Evolutionary conservation across 2,797 vertebrate species (phyloP), one percentile per base, ranked within the genome.

Genomic region (Lophius americanus): DNA sequence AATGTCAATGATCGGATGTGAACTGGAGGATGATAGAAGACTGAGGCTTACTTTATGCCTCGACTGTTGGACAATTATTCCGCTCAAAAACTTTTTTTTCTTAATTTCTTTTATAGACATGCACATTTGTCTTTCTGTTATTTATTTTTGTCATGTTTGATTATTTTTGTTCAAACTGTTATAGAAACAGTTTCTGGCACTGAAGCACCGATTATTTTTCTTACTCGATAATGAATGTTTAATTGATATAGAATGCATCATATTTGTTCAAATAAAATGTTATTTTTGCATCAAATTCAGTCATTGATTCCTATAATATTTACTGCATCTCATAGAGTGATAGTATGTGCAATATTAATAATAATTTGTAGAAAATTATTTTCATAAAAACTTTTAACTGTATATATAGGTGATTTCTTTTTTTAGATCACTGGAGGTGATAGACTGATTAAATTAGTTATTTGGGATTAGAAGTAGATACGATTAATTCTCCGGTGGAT

Each of bases 241-340:
- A 63, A 39, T 56, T 62, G 51, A 54, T 85, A 60, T 82, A 49
- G 50, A 74, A 51, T 59, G 52, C 64, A 68, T 70, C 42, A 55
- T 51, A 57, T 74, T 80, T 82, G 81, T 82, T 83, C 2, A 55
- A 91, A 88, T 88, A 90, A 89, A 88, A 69, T 43, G 41, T 48
- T 88, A 83, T 89, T 90, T 90, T 91, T 85, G 62, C 84, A 88
- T 57, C 38, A 67, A 36, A 70, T 58, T 6, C 2, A 36, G 6
- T 70, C 7, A n/a, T 46, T 67, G 2, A 13, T 54, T 84, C 3
- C 2, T 66, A 3, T 37, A 11, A 2, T 53, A n/a, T 48, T 7
- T 33, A 42, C 14, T 14, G 10, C 41, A 13, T 1, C 4, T 33
- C 3, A 7, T 3, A 7, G 0, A 13, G 47, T 23, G 23, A 23